Percentiles rank a stretch among this genome's conserved stretches.
These are phyloP conservation scores for Drosophila melanosoma DNA, from an alignment of 2,888 invertebrate species.

Conservation along the genomic window DNA sequence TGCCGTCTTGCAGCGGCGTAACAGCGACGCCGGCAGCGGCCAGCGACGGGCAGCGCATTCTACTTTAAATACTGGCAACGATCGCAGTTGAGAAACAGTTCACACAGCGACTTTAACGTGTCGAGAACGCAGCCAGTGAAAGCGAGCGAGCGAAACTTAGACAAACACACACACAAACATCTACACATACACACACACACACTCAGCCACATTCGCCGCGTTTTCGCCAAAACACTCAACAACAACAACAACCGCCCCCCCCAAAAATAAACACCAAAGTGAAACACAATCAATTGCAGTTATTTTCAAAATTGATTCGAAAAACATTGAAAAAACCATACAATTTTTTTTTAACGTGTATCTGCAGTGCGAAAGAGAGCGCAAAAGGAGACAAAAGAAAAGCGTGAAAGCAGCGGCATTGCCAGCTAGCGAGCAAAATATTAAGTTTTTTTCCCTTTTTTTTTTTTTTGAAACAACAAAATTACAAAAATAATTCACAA, in stretches of 20 bases:
- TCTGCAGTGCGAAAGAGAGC: constrained; percentile 14
- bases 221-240: constrained; percentile 6
- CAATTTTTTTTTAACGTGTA: constrained; percentile 46
- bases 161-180: constrained; percentile 5
- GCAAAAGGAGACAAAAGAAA: constrained; percentile 4
- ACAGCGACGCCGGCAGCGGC: constrained; percentile 48
- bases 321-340: constrained; percentile 1
- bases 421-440: constrained; percentile 45
- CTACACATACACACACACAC: neutral
- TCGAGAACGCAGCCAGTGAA: constrained; percentile 71
- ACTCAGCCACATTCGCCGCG: constrained; percentile 38
- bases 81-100: constrained; percentile 85
- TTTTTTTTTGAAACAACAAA: constrained; percentile 22
- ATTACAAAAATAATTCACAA: neutral
- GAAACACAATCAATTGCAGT: constrained; percentile 4
- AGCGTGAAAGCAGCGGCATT: constrained; percentile 42
- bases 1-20: constrained; percentile 42
- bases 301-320: constrained; percentile 3
- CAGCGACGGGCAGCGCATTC: constrained; percentile 69
- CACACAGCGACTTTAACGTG: constrained; percentile 85
- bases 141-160: constrained; percentile 21
- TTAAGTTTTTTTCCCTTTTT: constrained; percentile 5
- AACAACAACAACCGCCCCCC: constrained; percentile 4
- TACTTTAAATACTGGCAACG: constrained; percentile 85
- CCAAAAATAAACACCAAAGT: neutral